Evolutionary conservation across 2,113 vertebrate genomes (phyloP).

Genomic region (Clarias macrocephalus): DNA sequence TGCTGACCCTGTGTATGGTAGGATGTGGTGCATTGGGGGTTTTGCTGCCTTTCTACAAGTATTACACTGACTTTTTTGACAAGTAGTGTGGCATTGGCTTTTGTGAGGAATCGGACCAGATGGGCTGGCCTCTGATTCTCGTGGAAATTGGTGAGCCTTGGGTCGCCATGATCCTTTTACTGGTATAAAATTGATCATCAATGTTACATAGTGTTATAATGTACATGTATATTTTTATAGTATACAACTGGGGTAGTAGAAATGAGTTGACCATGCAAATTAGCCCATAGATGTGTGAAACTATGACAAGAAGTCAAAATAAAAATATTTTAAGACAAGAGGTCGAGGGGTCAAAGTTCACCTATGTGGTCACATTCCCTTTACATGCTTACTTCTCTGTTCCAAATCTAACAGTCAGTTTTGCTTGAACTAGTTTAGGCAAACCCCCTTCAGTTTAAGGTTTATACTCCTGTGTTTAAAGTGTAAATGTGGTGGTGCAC

Average conservation of each 20-base stretch:
- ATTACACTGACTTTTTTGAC: no score
- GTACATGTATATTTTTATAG: background rate
- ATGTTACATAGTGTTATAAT: no score
- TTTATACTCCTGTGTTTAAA: background rate
- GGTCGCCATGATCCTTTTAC: no score
- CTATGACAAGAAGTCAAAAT: conserved; percentile 34
- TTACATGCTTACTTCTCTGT: background rate
- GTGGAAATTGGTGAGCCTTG: no score
- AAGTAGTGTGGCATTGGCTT: no score
- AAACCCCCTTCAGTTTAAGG: background rate
- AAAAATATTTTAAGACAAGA: conserved; percentile 39
- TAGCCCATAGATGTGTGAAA: conserved; percentile 23
- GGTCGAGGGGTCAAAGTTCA: conserved; percentile 43
- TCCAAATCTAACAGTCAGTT: background rate
- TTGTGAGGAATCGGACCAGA: no score
- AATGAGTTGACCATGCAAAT: background rate
- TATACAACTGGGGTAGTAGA: background rate
- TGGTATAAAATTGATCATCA: no score
- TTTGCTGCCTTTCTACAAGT: no score
- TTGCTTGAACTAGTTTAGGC: background rate
- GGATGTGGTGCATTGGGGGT: no score
- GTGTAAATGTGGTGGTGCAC: background rate
- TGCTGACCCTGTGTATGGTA: no score
- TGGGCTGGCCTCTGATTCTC: no score
- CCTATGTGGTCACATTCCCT: conserved; percentile 37